Evolutionary conservation across 2,113 vertebrate genomes (phyloP), one percentile per base, ranked within the genome.

Genomic region (Piprites chloris): DNA sequence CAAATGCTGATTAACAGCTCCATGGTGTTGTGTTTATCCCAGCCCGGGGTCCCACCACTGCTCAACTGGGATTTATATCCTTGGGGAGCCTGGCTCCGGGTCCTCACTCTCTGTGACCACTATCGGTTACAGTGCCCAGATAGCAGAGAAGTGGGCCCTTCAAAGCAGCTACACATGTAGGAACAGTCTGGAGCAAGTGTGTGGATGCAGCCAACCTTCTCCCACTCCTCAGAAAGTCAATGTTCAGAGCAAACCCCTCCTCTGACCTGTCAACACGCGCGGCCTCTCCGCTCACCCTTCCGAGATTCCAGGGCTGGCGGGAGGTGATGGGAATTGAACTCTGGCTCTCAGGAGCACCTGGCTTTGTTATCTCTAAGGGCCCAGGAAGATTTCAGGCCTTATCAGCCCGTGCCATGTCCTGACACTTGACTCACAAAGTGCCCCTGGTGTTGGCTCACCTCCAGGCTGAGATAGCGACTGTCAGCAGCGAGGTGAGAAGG

Each of bases 341-440:
- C 95, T 87, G 16, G 90, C 96, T 96, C 94, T 93, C 87, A 79
- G 92, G 97, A 97, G 97, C 71, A 96, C 96, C 96, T 97, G 95
- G 93, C 94, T 92, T 94, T 92, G 89, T 95, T 98, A 98, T 98
- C 97, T 98, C 91, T 85, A 94, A 92, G 86, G 86, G 91, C 82
- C 96, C 96, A 89, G 91, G 94, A 95, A 97, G 96, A 95, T 97
- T 98, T 96, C 95, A 96, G 96, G 97, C 95, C 73, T 85, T 98
- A 98, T 98, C 97, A 84, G 92, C 26, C 97, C 94, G 11, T 97
- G 97, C 97, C 97, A 98, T 98, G 98, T 98, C 97, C 95, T 89
- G 92, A 98, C 98, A 98, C 98, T 98, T 97, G 89, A 96, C 98
- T 97, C 98, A 98, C 98, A 98, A 98, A 98, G 98, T 98, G 95